phyloP scores from a whole-genome alignment of 2,113 vertebrate species.

The Nothoprocta perdicaria region DNA sequence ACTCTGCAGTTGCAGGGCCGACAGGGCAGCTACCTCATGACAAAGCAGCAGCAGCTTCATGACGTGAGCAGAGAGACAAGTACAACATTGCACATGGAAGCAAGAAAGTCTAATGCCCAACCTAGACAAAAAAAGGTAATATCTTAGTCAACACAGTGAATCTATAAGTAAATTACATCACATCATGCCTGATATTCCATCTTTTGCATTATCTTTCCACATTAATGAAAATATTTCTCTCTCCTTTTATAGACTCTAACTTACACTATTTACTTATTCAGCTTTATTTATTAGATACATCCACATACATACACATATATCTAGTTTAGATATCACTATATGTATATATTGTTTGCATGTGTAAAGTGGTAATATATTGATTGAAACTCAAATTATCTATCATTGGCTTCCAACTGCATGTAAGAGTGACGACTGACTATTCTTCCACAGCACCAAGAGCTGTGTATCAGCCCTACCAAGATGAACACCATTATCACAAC shows the following conservation, averaged over 20 bases:
- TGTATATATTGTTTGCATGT: background rate
- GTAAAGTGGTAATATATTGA: background rate
- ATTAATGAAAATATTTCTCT: background rate
- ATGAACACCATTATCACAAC: background rate
- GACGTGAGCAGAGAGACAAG: background rate
- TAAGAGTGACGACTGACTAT: background rate
- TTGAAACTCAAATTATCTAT: background rate
- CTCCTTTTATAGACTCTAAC: background rate
- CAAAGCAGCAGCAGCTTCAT: background rate
- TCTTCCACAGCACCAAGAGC: background rate
- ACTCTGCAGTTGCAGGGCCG: background rate
- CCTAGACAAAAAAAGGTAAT: background rate
- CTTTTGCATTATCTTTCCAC: background rate
- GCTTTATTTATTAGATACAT: background rate
- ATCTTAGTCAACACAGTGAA: background rate
- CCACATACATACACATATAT: background rate
- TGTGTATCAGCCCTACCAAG: background rate
- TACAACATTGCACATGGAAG: rapidly evolving
- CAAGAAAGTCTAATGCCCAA: background rate
- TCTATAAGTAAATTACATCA: background rate
- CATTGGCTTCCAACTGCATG: background rate
- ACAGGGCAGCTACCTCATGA: background rate
- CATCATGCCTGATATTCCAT: background rate
- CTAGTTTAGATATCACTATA: background rate
- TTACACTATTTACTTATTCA: background rate